phyloP scores from a whole-genome alignment of 2,888 invertebrate genomes.

The Lissocephala sabroskyi region DNA sequence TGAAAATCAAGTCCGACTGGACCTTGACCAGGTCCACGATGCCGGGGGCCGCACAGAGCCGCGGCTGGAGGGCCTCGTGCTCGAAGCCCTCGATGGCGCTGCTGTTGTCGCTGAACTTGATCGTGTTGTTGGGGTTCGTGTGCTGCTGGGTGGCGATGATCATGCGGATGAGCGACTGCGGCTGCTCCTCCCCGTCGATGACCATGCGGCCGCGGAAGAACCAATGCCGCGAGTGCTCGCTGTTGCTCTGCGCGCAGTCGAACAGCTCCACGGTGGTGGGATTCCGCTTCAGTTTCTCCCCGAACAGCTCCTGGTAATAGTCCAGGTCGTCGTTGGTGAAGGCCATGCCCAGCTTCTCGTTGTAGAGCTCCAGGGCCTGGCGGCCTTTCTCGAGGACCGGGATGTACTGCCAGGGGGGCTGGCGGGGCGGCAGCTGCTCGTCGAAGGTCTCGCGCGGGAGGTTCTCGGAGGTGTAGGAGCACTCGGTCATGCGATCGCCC shows the following conservation, averaged over 20 bases:
- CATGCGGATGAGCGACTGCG: conserved; percentile 92
- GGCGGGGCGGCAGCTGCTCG: conserved; percentile 78
- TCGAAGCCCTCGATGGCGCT: conserved; percentile 91
- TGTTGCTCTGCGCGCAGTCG: conserved; percentile 98
- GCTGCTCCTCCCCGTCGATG: conserved; percentile 83
- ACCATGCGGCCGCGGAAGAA: conserved; percentile 95
- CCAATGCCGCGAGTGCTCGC: conserved; percentile 99
- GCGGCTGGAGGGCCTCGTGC: conserved; percentile 81
- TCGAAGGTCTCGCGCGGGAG: conserved; percentile 79
- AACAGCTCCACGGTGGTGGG: conserved; percentile 98
- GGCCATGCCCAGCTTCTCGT: conserved; percentile 86
- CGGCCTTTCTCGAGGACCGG: conserved; percentile 86
- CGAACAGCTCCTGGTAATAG: conserved; percentile 90
- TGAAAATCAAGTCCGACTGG: conserved; percentile 93
- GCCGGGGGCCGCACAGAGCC: conserved; percentile 75
- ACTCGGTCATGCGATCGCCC: conserved; percentile 95
- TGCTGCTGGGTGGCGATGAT: conserved; percentile 90
- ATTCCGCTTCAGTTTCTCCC: conserved; percentile 86
- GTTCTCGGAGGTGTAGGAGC: conserved; percentile 81
- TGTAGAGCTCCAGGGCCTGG: conserved; percentile 86
- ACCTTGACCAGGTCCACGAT: conserved; percentile 76
- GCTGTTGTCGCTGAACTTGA: conserved; percentile 98
- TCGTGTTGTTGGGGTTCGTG: conserved; percentile 94
- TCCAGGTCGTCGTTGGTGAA: conserved; percentile 95
- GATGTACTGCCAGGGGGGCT: conserved; percentile 87